A percentile compares a stretch with the other conserved stretches of the same genome.
phyloP scores from a whole-genome alignment of 2,797 vertebrate genomes.

The Tragopan temminckii region DNA sequence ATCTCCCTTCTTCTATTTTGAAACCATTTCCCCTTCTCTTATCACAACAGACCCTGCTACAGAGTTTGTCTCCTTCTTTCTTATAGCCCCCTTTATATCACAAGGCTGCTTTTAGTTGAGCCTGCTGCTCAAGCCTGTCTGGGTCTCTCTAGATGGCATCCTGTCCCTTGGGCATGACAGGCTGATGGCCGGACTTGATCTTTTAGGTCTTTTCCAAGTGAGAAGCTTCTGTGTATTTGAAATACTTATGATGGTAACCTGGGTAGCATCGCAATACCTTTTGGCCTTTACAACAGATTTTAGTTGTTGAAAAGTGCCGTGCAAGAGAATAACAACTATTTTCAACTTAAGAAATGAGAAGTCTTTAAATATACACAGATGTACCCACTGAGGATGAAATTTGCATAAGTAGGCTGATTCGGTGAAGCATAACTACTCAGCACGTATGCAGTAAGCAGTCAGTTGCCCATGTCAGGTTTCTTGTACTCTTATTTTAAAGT shows the following conservation, averaged over 20 bases:
- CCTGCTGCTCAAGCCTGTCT: too few relatives aligned
- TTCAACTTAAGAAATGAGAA: not conserved
- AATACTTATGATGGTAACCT: not conserved
- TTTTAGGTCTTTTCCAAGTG: not conserved
- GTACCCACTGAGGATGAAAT: conserved; percentile 1
- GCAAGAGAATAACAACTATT: not conserved
- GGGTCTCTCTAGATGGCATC: too few relatives aligned
- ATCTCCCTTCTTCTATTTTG: too few relatives aligned
- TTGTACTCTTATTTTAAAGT: conserved; percentile 6
- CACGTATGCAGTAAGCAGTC: not conserved
- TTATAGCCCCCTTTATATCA: too few relatives aligned
- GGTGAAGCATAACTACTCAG: not conserved
- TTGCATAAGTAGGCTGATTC: conserved; percentile 39
- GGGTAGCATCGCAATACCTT: not conserved
- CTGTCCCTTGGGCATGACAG: not conserved
- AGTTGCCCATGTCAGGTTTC: not conserved
- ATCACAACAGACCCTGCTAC: too few relatives aligned
- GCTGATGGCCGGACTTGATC: not conserved
- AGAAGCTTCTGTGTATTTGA: not conserved
- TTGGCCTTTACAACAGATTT: not conserved
- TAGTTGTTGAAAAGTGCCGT: conserved; percentile 43
- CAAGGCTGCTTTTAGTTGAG: too few relatives aligned
- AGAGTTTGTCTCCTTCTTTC: too few relatives aligned
- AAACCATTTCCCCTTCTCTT: too few relatives aligned
- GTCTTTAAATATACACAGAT: not conserved